Evolutionary conservation across 2,113 vertebrate genomes (phyloP), one percentile per base, ranked within the genome.

Genomic region (Phaethornis superciliosus): DNA sequence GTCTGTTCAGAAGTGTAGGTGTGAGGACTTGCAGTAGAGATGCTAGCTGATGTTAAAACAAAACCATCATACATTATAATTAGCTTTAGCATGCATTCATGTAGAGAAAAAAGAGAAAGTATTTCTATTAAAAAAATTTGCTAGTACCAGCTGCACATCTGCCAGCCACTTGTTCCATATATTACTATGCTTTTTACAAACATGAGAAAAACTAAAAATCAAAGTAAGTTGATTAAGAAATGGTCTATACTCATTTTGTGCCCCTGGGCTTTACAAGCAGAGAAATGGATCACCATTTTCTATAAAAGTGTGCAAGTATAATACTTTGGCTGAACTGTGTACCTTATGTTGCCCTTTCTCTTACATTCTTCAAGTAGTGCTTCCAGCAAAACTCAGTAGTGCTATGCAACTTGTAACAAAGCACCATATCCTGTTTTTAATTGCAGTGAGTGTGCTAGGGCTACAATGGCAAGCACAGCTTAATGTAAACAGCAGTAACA

Each of bases 1-100:
- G 92, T 95, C 85, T 94, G 92, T 88, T 91, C 76, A 95, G 95
- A 85, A 55, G 90, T 93, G 92, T 91, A 54, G 94, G 85, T 94
- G 42, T 83, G 92, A 90, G 96, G 96, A 74, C 95, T 95, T 94
- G 90, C 90, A 77, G 96, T 95, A 94, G 95, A 88, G 90, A 74
- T 90, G 26, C 55, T 94, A 37, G 90, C 96, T 96, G 95, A 93
- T 92, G 33, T 93, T 77, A 85, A 91, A 94, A 95, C 58, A 94
- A 96, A 96, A 85, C 47, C 58, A 93, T 69, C 20, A 95, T 8
- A 83, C 0, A 1, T 90, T 90, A 88, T 30, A 85, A 83, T 91
- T 91, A 89, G 87, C 47, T 15, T 81, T 44, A 42, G 14, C 16
- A 26, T 37, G 11, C 10, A 63, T 74, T 63, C 65, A 10, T 24